Conservation (phyloP, 2,113 vertebrate genomes). For the Reinhardtius hippoglossoides region DNA sequence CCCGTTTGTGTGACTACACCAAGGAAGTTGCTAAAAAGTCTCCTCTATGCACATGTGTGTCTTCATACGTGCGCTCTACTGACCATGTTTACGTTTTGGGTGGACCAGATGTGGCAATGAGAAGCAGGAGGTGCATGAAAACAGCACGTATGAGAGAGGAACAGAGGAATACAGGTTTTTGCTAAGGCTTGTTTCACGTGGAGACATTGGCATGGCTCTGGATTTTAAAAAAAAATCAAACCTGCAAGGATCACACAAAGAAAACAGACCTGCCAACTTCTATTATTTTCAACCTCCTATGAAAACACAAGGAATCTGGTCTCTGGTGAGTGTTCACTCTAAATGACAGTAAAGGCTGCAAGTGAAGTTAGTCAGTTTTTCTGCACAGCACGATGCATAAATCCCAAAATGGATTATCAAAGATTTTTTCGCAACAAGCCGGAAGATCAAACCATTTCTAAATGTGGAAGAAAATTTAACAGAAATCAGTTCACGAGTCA, state of each 20-base stretch:
- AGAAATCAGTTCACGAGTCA: conserved; percentile 62
- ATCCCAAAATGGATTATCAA: conserved; percentile 4
- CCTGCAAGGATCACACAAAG: neutral
- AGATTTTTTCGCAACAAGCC: conserved; percentile 40
- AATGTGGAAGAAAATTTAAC: conserved; percentile 49
- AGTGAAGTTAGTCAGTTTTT: neutral
- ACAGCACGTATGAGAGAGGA: too few species aligned
- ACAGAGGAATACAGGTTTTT: neutral
- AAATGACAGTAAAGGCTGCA: neutral
- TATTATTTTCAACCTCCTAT: neutral
- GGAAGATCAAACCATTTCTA: conserved; percentile 53
- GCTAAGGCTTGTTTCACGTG: neutral
- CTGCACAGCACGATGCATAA: neutral
- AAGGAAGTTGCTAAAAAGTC: neutral
- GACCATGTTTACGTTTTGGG: too few species aligned
- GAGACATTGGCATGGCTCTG: neutral
- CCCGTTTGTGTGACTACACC: conserved; percentile 10
- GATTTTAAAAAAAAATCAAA: neutral
- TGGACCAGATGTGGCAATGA: too few species aligned
- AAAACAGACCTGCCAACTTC: neutral
- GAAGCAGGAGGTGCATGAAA: too few species aligned
- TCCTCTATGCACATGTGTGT: too few species aligned
- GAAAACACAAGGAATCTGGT: neutral
- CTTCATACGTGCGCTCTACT: too few species aligned
- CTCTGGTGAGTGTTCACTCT: neutral